phyloP scores from a whole-genome alignment of 2,888 invertebrate genomes.

The Hypomecis atomaria region DNA sequence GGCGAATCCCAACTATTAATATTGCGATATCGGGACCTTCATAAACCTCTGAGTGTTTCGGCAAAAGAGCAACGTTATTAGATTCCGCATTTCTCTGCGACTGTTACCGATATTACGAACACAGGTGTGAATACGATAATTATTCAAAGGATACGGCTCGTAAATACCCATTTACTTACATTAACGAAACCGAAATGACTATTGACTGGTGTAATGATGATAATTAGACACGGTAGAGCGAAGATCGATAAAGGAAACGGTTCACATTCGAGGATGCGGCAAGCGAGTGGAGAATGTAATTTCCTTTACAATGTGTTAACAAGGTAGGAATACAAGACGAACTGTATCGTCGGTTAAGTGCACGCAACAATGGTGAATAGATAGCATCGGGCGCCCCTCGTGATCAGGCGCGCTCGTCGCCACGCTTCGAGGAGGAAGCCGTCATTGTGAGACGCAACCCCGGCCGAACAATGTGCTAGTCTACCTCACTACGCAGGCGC shows the following conservation, averaged over 20 bases:
- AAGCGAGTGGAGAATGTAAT: slow-evolving; percentile 80
- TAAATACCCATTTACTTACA: slow-evolving; percentile 40
- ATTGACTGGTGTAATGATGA: slow-evolving; percentile 69
- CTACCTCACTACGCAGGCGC: slow-evolving; percentile 45
- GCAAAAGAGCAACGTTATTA: slow-evolving; percentile 37
- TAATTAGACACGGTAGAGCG: slow-evolving; percentile 74
- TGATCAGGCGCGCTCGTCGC: slow-evolving; percentile 49
- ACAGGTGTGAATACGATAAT: slow-evolving; percentile 36
- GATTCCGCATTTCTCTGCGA: slow-evolving; percentile 27
- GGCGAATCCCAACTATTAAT: slow-evolving; percentile 73
- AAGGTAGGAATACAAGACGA: slow-evolving; percentile 71
- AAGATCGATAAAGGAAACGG: slow-evolving; percentile 78
- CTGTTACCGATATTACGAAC: slow-evolving; percentile 30
- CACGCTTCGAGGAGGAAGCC: slow-evolving; percentile 58
- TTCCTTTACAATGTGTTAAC: slow-evolving; percentile 84
- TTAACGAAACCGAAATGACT: slow-evolving; percentile 52
- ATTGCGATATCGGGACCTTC: slow-evolving; percentile 61
- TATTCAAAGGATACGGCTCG: slow-evolving; percentile 39
- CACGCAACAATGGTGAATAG: slow-evolving; percentile 78
- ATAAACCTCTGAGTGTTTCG: slow-evolving; percentile 39
- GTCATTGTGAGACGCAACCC: slow-evolving; percentile 44
- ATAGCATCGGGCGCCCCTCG: slow-evolving; percentile 77
- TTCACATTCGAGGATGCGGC: slow-evolving; percentile 63
- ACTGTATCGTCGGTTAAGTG: slow-evolving; percentile 78
- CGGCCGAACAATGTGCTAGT: slow-evolving; percentile 44